phyloP scores from a whole-genome alignment of 2,888 invertebrate genomes.

The Noctua pronuba region DNA sequence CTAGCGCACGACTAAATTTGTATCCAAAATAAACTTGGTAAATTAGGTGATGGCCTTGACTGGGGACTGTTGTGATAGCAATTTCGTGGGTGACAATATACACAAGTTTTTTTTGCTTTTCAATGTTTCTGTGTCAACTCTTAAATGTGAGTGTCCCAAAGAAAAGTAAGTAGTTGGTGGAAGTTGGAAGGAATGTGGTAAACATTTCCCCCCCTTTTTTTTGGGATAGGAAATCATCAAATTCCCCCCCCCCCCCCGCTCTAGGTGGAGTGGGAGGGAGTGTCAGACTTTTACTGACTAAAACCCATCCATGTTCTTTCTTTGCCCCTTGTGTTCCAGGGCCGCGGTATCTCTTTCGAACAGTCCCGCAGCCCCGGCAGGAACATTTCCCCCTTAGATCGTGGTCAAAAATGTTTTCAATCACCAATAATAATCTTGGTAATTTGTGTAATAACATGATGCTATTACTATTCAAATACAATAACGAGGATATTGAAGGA shows the following conservation, averaged over 20 bases:
- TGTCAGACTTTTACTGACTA: no score
- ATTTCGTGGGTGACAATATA: slow-evolving; percentile 23
- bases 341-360: no score
- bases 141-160: neutral
- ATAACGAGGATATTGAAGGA: neutral
- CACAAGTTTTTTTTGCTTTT: slow-evolving; percentile 15
- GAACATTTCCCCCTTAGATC: neutral
- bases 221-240: no score
- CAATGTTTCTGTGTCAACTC: slow-evolving; percentile 15
- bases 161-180: neutral
- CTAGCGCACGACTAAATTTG: slow-evolving; percentile 73
- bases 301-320: no score
- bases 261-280: no score
- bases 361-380: no score
- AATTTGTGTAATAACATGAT: neutral
- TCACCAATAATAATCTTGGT: neutral
- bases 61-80: slow-evolving; percentile 36
- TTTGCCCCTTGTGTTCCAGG: no score
- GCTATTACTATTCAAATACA: neutral
- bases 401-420: no score
- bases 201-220: neutral
- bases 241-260: no score
- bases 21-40: slow-evolving; percentile 64
- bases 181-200: neutral
- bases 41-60: slow-evolving; percentile 53